Conservation (phyloP, 2,113 vertebrate species). For the Potamarius usumacintae region DNA sequence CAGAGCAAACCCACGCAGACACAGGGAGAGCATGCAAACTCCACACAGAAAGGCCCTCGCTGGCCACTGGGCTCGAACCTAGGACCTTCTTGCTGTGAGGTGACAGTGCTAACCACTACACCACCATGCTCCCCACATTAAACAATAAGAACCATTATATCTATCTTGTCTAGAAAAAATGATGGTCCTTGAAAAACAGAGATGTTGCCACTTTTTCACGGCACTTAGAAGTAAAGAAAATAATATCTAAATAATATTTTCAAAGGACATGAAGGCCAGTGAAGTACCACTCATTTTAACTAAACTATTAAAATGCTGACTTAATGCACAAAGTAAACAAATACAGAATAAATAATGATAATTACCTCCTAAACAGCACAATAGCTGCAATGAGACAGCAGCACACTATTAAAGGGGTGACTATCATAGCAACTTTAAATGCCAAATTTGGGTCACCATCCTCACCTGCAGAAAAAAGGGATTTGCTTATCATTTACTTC, state of each 20-base stretch:
- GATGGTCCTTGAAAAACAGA: neutral
- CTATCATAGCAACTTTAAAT: slow-evolving; percentile 39
- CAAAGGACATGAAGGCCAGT: neutral
- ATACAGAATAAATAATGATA: neutral
- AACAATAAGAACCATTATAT: neutral
- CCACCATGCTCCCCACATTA: neutral
- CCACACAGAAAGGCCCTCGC: too few species aligned
- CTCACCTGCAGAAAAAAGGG: slow-evolving; percentile 41
- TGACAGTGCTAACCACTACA: too few species aligned
- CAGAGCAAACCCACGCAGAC: too few species aligned
- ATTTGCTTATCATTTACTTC: neutral
- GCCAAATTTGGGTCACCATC: neutral
- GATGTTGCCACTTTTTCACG: neutral
- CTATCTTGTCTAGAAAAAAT: neutral
- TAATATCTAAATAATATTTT: neutral
- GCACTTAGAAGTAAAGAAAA: neutral
- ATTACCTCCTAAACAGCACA: slow-evolving; percentile 66
- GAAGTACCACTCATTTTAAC: neutral
- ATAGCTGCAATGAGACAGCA: slow-evolving; percentile 59
- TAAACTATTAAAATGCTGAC: neutral
- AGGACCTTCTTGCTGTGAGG: too few species aligned
- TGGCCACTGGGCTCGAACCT: too few species aligned
- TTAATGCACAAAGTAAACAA: neutral
- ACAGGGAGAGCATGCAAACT: too few species aligned
- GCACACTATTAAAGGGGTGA: slow-evolving; percentile 59